phyloP scores from a whole-genome alignment of 2,113 vertebrate species.

The Austrofundulus limnaeus region DNA sequence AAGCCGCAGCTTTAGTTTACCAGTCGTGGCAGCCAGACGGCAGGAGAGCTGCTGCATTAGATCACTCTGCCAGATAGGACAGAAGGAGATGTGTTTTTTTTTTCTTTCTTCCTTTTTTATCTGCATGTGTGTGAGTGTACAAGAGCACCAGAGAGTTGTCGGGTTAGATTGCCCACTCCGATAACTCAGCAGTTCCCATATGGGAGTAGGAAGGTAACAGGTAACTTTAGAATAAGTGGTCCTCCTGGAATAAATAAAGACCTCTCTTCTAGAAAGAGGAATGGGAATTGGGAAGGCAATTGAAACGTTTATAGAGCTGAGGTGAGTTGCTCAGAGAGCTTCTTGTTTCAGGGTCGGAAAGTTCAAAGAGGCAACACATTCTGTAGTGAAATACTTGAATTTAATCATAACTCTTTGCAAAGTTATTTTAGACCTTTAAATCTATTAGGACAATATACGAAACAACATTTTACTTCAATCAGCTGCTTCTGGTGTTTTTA shows the following conservation, averaged over 20 bases:
- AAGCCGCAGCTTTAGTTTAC: slow-evolving; percentile 68
- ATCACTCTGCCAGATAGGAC: slow-evolving; percentile 65
- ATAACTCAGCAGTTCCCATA: slow-evolving; percentile 65
- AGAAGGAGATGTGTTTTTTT: slow-evolving; percentile 16
- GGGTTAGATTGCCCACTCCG: slow-evolving; percentile 69
- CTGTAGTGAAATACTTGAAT: not conserved
- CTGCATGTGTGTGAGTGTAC: slow-evolving; percentile 37
- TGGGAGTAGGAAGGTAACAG: slow-evolving; percentile 66
- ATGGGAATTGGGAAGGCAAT: slow-evolving; percentile 35
- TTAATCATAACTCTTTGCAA: too few relatives aligned
- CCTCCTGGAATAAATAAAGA: slow-evolving; percentile 72
- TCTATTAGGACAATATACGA: too few relatives aligned
- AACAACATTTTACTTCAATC: too few relatives aligned
- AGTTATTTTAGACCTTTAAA: too few relatives aligned
- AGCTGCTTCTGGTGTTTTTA: too few relatives aligned
- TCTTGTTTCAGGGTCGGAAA: slow-evolving; percentile 9
- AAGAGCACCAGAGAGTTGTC: slow-evolving; percentile 54
- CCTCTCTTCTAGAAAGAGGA: slow-evolving; percentile 42
- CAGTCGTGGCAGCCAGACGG: slow-evolving; percentile 61
- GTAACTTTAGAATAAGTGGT: slow-evolving; percentile 76
- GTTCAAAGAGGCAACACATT: not conserved
- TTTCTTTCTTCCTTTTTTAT: slow-evolving; percentile 16
- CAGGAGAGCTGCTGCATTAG: slow-evolving; percentile 57
- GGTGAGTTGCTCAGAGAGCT: slow-evolving; percentile 11
- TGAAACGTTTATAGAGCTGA: slow-evolving; percentile 38